Evolutionary conservation across 2,888 invertebrate genomes (phyloP).

Genomic region (Phania funesta): DNA sequence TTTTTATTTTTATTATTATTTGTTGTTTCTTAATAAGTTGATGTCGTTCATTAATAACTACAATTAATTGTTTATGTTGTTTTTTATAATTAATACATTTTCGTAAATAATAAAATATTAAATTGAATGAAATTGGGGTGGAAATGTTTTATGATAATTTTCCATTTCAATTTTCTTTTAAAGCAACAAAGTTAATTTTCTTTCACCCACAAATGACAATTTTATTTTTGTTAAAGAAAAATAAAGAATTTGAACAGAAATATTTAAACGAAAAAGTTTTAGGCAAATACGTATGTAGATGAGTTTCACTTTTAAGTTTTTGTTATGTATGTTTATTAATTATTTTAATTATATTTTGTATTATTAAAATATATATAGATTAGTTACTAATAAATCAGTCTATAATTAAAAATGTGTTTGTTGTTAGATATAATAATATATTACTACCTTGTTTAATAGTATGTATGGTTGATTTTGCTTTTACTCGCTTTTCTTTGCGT

Average conservation of each 20-base stretch:
- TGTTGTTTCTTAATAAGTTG: conserved; percentile 52
- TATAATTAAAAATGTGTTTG: conserved; percentile 77
- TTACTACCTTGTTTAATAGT: conserved; percentile 28
- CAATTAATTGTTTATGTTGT: conserved; percentile 40
- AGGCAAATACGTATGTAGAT: conserved; percentile 28
- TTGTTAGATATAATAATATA: conserved; percentile 61
- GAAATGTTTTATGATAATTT: background rate
- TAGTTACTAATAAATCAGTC: conserved; percentile 81
- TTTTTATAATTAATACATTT: conserved; percentile 25
- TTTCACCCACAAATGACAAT: background rate
- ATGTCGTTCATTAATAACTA: conserved; percentile 44
- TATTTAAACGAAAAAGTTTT: conserved; percentile 19
- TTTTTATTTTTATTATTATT: conserved; percentile 56
- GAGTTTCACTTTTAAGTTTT: conserved; percentile 51
- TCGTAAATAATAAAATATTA: conserved; percentile 12
- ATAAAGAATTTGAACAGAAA: conserved; percentile 6
- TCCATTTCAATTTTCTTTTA: background rate
- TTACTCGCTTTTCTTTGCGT: background rate
- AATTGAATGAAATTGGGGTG: background rate
- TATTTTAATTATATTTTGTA: conserved; percentile 60
- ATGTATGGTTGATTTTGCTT: conserved; percentile 46
- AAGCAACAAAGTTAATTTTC: conserved; percentile 8
- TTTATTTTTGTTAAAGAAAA: conserved; percentile 11
- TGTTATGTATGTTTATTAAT: conserved; percentile 58
- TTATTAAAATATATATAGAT: conserved; percentile 76